These are phyloP conservation scores for Pycnonotus jocosus DNA, from an alignment of 2,113 vertebrate species.

Conservation along the genomic window DNA sequence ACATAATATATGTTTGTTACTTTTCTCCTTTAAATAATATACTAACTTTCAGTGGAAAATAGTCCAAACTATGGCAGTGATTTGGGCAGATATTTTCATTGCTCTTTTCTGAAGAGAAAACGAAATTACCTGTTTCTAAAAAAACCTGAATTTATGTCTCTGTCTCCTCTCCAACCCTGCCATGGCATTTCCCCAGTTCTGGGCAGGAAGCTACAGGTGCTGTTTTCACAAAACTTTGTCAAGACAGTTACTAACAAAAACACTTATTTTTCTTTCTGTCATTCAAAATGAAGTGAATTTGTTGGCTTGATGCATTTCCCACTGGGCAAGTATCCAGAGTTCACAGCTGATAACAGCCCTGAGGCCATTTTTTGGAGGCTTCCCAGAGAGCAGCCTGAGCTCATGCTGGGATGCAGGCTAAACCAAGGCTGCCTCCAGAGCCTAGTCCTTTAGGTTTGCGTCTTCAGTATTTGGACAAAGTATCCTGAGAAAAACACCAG, in stretches of 20 bases:
- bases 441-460: neutral
- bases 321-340: neutral
- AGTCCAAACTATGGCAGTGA: neutral
- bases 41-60: neutral
- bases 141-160: neutral
- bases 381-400: neutral
- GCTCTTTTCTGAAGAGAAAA: neutral
- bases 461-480: accelerated
- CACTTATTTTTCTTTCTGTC: neutral
- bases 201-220: neutral
- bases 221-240: neutral
- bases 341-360: neutral
- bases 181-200: neutral
- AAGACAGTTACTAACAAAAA: neutral
- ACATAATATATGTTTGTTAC: neutral
- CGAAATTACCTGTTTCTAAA: neutral
- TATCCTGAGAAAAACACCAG: neutral
- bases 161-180: neutral
- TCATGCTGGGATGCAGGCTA: neutral
- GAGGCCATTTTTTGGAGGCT: neutral
- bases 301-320: neutral
- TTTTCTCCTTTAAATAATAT: neutral
- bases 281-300: neutral
- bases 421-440: neutral
- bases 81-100: neutral